Percentiles rank a stretch among this genome's conserved stretches.
phyloP scores from a whole-genome alignment of 2,888 invertebrate genomes.

The Dendrolimus pini region DNA sequence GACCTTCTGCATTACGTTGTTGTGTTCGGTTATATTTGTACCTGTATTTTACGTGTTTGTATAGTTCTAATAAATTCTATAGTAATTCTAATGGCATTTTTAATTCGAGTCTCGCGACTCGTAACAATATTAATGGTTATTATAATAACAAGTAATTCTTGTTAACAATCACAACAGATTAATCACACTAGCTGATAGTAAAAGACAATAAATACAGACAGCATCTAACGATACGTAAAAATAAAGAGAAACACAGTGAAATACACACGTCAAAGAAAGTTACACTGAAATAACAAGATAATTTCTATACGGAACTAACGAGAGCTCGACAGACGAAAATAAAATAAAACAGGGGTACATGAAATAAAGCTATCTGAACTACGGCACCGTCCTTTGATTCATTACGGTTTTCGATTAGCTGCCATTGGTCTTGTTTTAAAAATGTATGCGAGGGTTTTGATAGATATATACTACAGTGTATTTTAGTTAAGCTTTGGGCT shows the following conservation, averaged over 20 bases:
- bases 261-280: slow-evolving; percentile 8
- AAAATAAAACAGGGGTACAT: slow-evolving; percentile 27
- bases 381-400: slow-evolving; percentile 69
- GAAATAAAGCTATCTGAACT: slow-evolving; percentile 48
- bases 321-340: slow-evolving; percentile 46
- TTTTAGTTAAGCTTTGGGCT: too few relatives aligned
- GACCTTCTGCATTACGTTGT: too few relatives aligned
- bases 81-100: too few relatives aligned
- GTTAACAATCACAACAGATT: too few relatives aligned
- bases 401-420: slow-evolving; percentile 71
- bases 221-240: neutral
- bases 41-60: too few relatives aligned
- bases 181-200: too few relatives aligned
- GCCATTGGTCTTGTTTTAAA: slow-evolving; percentile 35
- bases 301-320: slow-evolving; percentile 58
- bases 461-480: neutral
- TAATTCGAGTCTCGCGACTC: too few relatives aligned
- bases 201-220: neutral
- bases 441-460: slow-evolving; percentile 11
- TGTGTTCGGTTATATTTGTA: too few relatives aligned
- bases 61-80: too few relatives aligned
- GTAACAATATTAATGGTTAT: too few relatives aligned
- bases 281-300: slow-evolving; percentile 47
- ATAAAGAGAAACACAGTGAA: neutral
- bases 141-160: too few relatives aligned